Percentiles rank a stretch among this genome's conserved stretches.
Evolutionary conservation across 2,797 vertebrate species (phyloP).

Genomic region (Siniperca scherzeri): DNA sequence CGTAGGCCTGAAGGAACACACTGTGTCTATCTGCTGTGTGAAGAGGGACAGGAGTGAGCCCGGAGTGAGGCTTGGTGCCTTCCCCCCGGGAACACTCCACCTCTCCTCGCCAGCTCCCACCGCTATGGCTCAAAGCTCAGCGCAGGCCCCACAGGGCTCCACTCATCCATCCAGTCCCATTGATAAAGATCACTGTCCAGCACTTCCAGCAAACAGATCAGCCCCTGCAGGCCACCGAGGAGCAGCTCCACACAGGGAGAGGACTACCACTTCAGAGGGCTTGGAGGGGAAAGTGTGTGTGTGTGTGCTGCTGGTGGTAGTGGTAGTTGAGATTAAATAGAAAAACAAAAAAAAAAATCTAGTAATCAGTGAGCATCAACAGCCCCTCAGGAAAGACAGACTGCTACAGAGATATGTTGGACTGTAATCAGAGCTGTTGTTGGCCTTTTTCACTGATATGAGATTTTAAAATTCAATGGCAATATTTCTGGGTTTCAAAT

Average conservation of each 20-base stretch:
- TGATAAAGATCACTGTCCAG: constrained; percentile 77
- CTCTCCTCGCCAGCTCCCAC: constrained; percentile 5
- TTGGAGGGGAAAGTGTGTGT: constrained; percentile 16
- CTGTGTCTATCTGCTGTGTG: constrained; percentile 25
- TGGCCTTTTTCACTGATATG: constrained; percentile 45
- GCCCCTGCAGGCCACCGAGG: constrained; percentile 46
- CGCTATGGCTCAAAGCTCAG: constrained; percentile 39
- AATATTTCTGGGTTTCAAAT: constrained; percentile 32
- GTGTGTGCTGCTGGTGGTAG: constrained; percentile 22
- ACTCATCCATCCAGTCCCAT: constrained; percentile 55
- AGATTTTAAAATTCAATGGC: constrained; percentile 36
- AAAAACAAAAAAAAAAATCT: background rate
- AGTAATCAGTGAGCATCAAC: constrained; percentile 51
- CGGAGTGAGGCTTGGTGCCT: background rate
- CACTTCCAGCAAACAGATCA: constrained; percentile 62
- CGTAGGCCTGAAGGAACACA: constrained; percentile 16
- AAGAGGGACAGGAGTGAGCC: constrained; percentile 18
- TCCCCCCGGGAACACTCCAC: constrained; percentile 2
- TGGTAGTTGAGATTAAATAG: constrained; percentile 52
- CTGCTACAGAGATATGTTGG: constrained; percentile 71
- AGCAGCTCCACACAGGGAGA: constrained; percentile 38
- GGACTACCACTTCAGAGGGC: constrained; percentile 50
- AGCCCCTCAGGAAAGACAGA: constrained; percentile 55
- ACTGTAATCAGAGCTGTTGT: constrained; percentile 64
- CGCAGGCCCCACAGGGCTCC: constrained; percentile 52